A percentile compares a stretch with the other conserved stretches of the same genome.
Conservation (phyloP, 2,797 vertebrate species). For the Hydrolagus colliei region DNA sequence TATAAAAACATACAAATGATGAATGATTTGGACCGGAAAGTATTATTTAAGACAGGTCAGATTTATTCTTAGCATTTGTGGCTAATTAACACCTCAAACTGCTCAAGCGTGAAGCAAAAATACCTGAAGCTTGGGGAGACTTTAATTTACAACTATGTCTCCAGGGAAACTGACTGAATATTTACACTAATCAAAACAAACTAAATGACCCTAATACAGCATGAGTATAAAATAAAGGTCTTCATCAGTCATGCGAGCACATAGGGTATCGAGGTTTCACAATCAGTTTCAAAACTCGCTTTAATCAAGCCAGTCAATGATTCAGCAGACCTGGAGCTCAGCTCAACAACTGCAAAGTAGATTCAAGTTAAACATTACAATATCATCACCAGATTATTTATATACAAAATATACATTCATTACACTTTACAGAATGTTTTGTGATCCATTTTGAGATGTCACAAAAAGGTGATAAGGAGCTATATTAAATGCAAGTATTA, state of each 20-base stretch:
- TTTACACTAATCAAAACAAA: slow-evolving; percentile 52
- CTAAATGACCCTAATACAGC: slow-evolving; percentile 12
- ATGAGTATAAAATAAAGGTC: background rate
- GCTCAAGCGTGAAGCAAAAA: slow-evolving; percentile 64
- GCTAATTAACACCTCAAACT: slow-evolving; percentile 66
- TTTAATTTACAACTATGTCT: slow-evolving; percentile 59
- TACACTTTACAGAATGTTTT: too few relatives aligned
- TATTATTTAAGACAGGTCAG: slow-evolving; percentile 60
- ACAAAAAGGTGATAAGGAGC: too few relatives aligned
- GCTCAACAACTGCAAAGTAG: background rate
- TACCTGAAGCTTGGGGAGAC: slow-evolving; percentile 59
- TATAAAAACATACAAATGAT: background rate
- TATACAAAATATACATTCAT: too few relatives aligned
- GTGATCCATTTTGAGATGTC: too few relatives aligned
- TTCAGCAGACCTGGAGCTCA: background rate
- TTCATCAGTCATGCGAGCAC: background rate
- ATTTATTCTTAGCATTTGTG: slow-evolving; percentile 66
- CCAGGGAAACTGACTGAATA: slow-evolving; percentile 57
- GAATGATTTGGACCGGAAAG: slow-evolving; percentile 38
- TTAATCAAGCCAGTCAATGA: background rate
- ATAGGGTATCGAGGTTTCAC: background rate
- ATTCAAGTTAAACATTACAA: background rate
- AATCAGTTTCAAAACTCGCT: background rate
- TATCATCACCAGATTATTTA: background rate
- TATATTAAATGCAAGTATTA: too few relatives aligned